Evolutionary conservation across 2,888 invertebrate species (phyloP).

Genomic region (Nowickia ferox): DNA sequence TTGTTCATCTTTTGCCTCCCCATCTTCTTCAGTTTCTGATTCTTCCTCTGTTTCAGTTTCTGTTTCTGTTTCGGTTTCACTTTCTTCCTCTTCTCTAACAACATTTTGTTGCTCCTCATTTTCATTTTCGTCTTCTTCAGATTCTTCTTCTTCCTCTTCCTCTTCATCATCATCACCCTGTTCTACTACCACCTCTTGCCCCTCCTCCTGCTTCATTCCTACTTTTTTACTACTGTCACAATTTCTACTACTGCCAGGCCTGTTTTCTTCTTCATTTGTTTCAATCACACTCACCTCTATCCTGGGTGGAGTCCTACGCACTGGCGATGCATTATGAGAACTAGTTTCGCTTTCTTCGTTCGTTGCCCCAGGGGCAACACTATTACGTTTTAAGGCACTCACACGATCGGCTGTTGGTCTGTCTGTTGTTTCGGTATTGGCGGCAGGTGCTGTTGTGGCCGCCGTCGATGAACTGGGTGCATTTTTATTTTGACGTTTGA

Average conservation of each 20-base stretch:
- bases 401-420: conserved; percentile 84
- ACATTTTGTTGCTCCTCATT: conserved; percentile 7
- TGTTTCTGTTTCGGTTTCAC: conserved; percentile 10
- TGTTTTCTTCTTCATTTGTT: conserved; percentile 78
- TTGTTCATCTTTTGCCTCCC: conserved; percentile 29
- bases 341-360: conserved; percentile 85
- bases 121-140: conserved; percentile 14
- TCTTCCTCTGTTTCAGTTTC: conserved; percentile 40
- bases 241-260: conserved; percentile 49
- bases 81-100: conserved; percentile 34
- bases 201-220: conserved; percentile 53
- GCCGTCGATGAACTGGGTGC: conserved; percentile 84
- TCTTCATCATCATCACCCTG: conserved; percentile 72
- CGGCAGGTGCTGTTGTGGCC: conserved; percentile 85
- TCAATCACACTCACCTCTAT: conserved; percentile 89
- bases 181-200: conserved; percentile 62
- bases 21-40: conserved; percentile 44
- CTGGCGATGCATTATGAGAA: conserved; percentile 84
- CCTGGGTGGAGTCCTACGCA: conserved; percentile 88
- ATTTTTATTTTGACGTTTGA: conserved; percentile 93
- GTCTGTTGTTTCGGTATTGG: conserved; percentile 84
- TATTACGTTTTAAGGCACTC: conserved; percentile 83
- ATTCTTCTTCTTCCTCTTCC: conserved; percentile 64
- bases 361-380: conserved; percentile 76
- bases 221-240: conserved; percentile 35